Percentiles rank a stretch among this genome's conserved stretches.
phyloP scores from a whole-genome alignment of 1,140 invertebrate species.

The Leguminivora glycinivorella region DNA sequence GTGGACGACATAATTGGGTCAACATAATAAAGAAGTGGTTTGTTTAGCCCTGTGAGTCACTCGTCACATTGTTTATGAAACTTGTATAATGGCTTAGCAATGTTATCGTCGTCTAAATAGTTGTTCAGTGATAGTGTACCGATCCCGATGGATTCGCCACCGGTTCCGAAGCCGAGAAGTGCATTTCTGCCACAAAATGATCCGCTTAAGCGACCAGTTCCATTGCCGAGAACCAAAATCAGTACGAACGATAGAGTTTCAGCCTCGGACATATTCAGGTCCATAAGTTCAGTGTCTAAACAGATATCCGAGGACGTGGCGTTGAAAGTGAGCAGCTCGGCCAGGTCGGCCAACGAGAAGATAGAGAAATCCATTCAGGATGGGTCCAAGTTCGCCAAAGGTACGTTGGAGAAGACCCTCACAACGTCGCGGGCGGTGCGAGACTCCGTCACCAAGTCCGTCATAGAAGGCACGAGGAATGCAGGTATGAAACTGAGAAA shows the following conservation, averaged over 20 bases:
- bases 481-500: conserved; percentile 57
- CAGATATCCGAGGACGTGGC: conserved; percentile 69
- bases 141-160: conserved; percentile 62
- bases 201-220: conserved; percentile 50
- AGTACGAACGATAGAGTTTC: conserved; percentile 50
- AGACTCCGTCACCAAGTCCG: conserved; percentile 67
- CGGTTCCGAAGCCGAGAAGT: conserved; percentile 62
- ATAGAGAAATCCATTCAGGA: conserved; percentile 64
- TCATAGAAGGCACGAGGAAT: conserved; percentile 62
- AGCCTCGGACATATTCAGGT: conserved; percentile 60
- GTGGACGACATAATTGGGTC: conserved; percentile 19
- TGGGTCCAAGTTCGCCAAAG: conserved; percentile 66
- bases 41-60: conserved; percentile 40
- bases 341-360: conserved; percentile 64
- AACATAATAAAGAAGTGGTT: conserved; percentile 31
- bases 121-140: conserved; percentile 37
- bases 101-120: conserved; percentile 49
- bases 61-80: conserved; percentile 46
- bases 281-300: conserved; percentile 64
- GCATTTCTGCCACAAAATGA: conserved; percentile 49
- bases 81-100: conserved; percentile 36
- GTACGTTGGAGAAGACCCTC: conserved; percentile 67
- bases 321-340: conserved; percentile 58
- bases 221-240: conserved; percentile 61
- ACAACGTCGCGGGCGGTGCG: conserved; percentile 61